These are phyloP conservation scores for Nibea coibor DNA, from an alignment of 2,113 vertebrate species.

Conservation along the genomic window DNA sequence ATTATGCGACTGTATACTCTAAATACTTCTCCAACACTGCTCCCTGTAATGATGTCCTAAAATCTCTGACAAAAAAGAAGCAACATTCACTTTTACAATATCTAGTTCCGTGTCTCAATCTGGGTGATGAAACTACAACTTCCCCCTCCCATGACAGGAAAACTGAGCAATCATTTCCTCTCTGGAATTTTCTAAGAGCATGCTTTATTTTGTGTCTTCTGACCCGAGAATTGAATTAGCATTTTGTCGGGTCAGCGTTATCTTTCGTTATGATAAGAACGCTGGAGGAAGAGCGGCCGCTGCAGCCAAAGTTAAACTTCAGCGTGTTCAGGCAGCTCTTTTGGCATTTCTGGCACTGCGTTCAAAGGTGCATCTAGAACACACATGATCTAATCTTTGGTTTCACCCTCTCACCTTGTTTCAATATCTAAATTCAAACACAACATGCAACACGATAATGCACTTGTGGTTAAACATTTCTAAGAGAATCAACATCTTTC, in stretches of 20 bases:
- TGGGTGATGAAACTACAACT: neutral
- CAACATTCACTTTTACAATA: neutral
- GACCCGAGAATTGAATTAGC: constrained; percentile 43
- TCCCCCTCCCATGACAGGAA: neutral
- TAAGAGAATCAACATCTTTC: neutral
- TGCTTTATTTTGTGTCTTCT: constrained; percentile 34
- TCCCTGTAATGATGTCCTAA: neutral
- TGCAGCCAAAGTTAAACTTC: neutral
- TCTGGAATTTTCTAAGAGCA: constrained; percentile 4
- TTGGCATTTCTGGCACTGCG: neutral
- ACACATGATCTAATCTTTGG: neutral
- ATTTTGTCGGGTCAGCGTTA: constrained; percentile 13
- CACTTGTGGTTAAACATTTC: neutral
- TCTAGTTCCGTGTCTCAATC: neutral
- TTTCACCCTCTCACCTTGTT: neutral
- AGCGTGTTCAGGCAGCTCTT: neutral
- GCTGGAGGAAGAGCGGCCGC: neutral
- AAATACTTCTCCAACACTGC: neutral
- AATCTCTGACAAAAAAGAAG: neutral
- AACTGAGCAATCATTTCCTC: constrained; percentile 13
- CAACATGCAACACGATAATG: neutral
- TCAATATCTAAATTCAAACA: neutral
- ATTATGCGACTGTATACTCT: too few species aligned
- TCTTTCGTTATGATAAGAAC: constrained; percentile 24
- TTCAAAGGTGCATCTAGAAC: neutral